Base-by-base conservation (phyloP, 2,888 invertebrate genomes). In the Plemyria rubiginata region DNA sequence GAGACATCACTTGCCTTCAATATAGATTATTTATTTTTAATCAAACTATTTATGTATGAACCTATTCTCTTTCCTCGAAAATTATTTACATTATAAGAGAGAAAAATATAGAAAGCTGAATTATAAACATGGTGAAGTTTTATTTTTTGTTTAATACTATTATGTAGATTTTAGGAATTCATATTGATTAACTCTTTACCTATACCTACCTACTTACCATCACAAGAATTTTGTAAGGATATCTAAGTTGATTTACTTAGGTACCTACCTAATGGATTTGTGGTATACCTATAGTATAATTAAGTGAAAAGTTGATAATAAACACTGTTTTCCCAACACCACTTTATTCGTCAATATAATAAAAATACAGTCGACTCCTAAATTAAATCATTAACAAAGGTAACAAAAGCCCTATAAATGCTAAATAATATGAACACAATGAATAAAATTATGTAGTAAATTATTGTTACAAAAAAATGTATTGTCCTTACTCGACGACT, bases 81-180 rank as follows among this genome's bases (percentile, higher is more conserved):
- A 86, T 81, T 85, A 80, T 84, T 78, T 90, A 88, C 84, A 85
- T 80, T 85, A 78, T 87, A 91, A 87, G 87, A 85, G 84, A 84
- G 82, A 84, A 86, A 59, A 78, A 77, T 86, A 90, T 86, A 91
- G 82, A 90, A 87, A 87, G 86, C 84, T 77, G 81, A 89, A 88
- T 81, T 67, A 69, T 71, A 72, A 51, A 51, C 8, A 56, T 58
- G 70, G 75, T 85, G 81, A 84, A 74, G 78, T 79, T 88, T 52
- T 16, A 45, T 29, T 48, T n/a, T 0, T 11, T 54, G 11, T 38
- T 38, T 38, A 9, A 38, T 38, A 13, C 0, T 12, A 46, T 11
- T 22, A 9, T 5, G 41, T 41, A 41, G 29, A 7, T 29, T 1
- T 8, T 3, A 8, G 32, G 8, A 32, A 32, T 32, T 8, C 32